phyloP scores from a whole-genome alignment of 2,888 invertebrate genomes.

The Drosophila suboccidentalis region DNA sequence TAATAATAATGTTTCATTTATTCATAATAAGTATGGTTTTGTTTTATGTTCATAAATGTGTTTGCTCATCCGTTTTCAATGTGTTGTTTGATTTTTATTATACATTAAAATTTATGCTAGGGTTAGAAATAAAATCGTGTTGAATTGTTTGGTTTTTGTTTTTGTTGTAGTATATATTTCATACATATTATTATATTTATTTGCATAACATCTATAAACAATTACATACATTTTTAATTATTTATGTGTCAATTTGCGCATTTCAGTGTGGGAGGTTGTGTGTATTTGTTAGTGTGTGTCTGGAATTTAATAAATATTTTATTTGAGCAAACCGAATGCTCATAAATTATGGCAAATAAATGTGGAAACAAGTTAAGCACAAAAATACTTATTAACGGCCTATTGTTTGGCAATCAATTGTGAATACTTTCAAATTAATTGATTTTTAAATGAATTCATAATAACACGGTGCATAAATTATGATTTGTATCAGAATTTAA shows the following conservation, averaged over 20 bases:
- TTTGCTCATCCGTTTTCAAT: slow-evolving; percentile 23
- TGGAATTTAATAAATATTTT: slow-evolving; percentile 50
- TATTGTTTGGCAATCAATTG: slow-evolving; percentile 37
- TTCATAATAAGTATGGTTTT: slow-evolving; percentile 56
- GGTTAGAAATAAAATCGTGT: slow-evolving; percentile 73
- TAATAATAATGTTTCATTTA: slow-evolving; percentile 69
- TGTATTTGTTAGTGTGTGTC: slow-evolving; percentile 15
- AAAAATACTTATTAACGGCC: slow-evolving; percentile 46
- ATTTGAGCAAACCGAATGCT: slow-evolving; percentile 49
- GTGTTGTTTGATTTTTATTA: slow-evolving; percentile 48
- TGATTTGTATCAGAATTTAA: slow-evolving; percentile 7
- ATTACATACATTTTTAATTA: slow-evolving; percentile 60
- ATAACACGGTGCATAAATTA: slow-evolving; percentile 12
- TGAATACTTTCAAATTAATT: slow-evolving; percentile 53
- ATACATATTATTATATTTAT: slow-evolving; percentile 26
- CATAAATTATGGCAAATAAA: slow-evolving; percentile 64
- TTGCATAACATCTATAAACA: slow-evolving; percentile 55
- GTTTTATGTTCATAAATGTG: slow-evolving; percentile 39
- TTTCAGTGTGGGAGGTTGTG: slow-evolving; percentile 19
- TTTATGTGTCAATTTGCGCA: slow-evolving; percentile 49
- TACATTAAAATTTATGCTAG: slow-evolving; percentile 77
- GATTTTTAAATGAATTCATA: slow-evolving; percentile 22
- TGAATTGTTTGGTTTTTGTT: slow-evolving; percentile 56
- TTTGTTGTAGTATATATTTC: slow-evolving; percentile 31
- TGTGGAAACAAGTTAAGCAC: slow-evolving; percentile 30